Conservation (phyloP, 2,797 vertebrate genomes). For the Pteropus rufus region DNA sequence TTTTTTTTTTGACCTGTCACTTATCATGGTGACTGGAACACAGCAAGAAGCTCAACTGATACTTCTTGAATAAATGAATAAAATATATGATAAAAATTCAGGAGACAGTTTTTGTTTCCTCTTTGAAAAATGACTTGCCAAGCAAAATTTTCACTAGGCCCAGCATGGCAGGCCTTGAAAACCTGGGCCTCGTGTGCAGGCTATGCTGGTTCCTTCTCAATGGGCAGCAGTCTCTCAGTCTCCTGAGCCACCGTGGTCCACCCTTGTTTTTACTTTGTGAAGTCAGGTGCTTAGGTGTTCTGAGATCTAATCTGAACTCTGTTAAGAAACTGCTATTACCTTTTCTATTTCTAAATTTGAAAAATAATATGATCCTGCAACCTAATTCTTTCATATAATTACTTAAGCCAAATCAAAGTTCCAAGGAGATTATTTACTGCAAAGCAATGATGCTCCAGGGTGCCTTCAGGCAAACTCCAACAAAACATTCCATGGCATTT, state of each 20-base stretch:
- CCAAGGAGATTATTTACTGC: constrained; percentile 34
- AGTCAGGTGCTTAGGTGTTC: not conserved
- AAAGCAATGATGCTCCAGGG: not conserved
- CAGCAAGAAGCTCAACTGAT: not conserved
- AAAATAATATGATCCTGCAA: constrained; percentile 19
- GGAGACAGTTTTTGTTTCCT: not conserved
- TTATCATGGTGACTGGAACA: not conserved
- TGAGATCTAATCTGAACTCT: not conserved
- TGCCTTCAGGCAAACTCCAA: not conserved
- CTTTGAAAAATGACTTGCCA: not conserved
- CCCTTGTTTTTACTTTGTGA: not conserved
- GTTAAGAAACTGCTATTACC: not conserved
- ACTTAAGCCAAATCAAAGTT: constrained; percentile 44
- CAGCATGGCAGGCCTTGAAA: not conserved
- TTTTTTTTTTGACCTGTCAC: not conserved
- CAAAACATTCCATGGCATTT: not conserved
- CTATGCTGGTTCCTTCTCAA: not conserved
- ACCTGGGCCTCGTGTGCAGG: not conserved
- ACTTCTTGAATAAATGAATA: not conserved
- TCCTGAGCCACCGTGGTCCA: accelerated
- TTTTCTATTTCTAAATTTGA: constrained; percentile 42
- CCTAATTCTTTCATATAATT: not conserved
- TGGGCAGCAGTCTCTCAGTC: accelerated
- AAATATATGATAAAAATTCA: not conserved
- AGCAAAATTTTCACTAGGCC: not conserved